Evolutionary conservation across 2,113 vertebrate species (phyloP).

Genomic region (Formicarius rufipectus): DNA sequence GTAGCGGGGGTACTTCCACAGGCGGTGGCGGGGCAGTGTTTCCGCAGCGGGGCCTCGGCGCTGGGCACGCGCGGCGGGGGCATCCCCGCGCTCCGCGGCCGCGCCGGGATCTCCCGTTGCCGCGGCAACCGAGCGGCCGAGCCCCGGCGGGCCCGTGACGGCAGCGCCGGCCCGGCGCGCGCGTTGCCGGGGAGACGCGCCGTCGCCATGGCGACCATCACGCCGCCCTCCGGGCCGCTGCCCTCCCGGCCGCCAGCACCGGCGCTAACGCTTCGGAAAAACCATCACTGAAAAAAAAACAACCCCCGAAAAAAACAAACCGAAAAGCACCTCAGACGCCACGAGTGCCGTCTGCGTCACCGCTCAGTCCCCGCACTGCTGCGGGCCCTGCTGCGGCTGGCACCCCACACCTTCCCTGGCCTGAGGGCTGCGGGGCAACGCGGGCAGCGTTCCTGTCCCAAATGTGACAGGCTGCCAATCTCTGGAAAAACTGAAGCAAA

Average conservation of each 20-base stretch:
- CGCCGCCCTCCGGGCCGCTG: not conserved
- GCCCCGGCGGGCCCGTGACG: not conserved
- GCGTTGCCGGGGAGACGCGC: not conserved
- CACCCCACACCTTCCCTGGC: not conserved
- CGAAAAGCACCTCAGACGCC: not conserved
- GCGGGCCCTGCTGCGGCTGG: not conserved
- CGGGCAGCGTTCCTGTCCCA: not conserved
- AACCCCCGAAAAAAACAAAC: too few species aligned
- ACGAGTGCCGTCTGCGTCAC: not conserved
- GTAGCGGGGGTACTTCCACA: not conserved
- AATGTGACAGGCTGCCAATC: not conserved
- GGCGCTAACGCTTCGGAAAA: not conserved
- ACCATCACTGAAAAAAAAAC: not conserved
- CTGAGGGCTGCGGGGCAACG: not conserved
- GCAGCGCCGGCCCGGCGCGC: not conserved
- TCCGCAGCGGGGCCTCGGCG: too few species aligned
- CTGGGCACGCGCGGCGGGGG: not conserved
- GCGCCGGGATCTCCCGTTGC: not conserved
- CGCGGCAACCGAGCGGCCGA: not conserved
- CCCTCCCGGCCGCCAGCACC: not conserved
- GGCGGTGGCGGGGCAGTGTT: rapidly evolving
- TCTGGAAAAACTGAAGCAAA: not conserved
- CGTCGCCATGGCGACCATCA: not conserved
- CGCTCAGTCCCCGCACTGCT: not conserved
- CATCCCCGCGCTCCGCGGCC: not conserved